Base-by-base conservation (phyloP, 2,888 invertebrate genomes). In the Sceliomorpha sp. region DNA sequence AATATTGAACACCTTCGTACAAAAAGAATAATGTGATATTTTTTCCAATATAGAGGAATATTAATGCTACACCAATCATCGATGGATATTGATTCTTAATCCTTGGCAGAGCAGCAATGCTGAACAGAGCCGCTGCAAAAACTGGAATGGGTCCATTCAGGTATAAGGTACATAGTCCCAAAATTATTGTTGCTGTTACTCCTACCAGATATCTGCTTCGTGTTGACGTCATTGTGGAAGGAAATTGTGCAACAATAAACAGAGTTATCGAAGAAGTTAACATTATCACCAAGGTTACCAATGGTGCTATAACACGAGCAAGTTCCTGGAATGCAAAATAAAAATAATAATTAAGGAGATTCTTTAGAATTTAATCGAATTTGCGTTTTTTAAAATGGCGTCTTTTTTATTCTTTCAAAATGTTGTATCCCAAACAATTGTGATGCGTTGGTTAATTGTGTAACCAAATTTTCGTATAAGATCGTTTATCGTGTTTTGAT, bases 101-200 rank as follows among this genome's bases (percentile, higher is more conserved):
- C 31, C 81, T 77, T 1, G 87, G 87, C 67, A 96, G 91, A 5
- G 94, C 90, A 0, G 92, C 90, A 0, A 95, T 94, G 88, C 67
- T 73, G 68, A 63, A 64, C 0, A 70, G 5, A 93, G 94, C 73
- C 12, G 79, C 75, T 20, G 94, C 93, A 82, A 95, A 96, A 29
- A 96, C 90, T 0, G 95, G 94, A 74, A 94, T 80, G 7, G 92
- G 92, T 1, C 92, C 92, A 0, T 91, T 92, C 78, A 93, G 89
- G 17, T 90, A 82, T 40, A 93, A 88, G n/a, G 92, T 91, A 4
- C 92, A 91, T 1, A 90, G 89, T 0, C 92, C 92, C 0, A 93
- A 89, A 36, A 90, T 89, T 20, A 89, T 82, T 1, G 92, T 91
- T 50, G 92, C 92, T 59, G 91, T 83, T 32, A 93, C 81, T 0